Evolutionary conservation across 2,888 invertebrate species (phyloP), one percentile per base, ranked within the genome.

Genomic region (Folsomia candida): DNA sequence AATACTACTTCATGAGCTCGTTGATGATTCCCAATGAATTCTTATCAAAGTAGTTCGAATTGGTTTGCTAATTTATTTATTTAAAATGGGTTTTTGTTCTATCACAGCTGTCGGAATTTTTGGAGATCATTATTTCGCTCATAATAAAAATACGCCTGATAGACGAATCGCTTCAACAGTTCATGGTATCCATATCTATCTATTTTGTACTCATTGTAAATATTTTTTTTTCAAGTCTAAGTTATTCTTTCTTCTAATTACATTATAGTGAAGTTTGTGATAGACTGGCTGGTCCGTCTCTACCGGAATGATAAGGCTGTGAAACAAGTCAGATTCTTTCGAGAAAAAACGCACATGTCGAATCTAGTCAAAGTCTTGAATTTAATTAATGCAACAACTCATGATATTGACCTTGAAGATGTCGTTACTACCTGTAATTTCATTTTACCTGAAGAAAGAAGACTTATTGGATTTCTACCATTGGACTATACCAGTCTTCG

Each of bases 401-500:
- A 69, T 9, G 60, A 69, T 24, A 71, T 72, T 62, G 70, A 73
- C 28, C 67, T 65, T 47, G 68, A 72, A 57, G 73, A 73, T 26
- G 71, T 69, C 61, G 67, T 71, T 27, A 72, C 69, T 69, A 67
- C 68, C 9, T 51, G 74, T 2, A 70, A 74, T 60, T 72, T 77
- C 18, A 79, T 79, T 51, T 70, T 79, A 2, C 77, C 78, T 11
- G 79, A 79, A 68, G 79, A 79, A 51, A 78, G 78, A 62, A 73
- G 70, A 57, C 67, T 79, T 2, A 72, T 78, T 24, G 78, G 79
- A 27, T 79, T 78, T 63, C 72, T 78, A 11, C 78, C 79, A 4
- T 57, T 79, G 25, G 73, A 73, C 27, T 74, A 68, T 47, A 68
- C 74, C 58, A 24, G 68, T 68, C 6, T 73, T 63, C 28, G 73